Evolutionary conservation across 2,888 invertebrate species (phyloP), one percentile per base, ranked within the genome.

Genomic region (Carpatolechia fugitivella): DNA sequence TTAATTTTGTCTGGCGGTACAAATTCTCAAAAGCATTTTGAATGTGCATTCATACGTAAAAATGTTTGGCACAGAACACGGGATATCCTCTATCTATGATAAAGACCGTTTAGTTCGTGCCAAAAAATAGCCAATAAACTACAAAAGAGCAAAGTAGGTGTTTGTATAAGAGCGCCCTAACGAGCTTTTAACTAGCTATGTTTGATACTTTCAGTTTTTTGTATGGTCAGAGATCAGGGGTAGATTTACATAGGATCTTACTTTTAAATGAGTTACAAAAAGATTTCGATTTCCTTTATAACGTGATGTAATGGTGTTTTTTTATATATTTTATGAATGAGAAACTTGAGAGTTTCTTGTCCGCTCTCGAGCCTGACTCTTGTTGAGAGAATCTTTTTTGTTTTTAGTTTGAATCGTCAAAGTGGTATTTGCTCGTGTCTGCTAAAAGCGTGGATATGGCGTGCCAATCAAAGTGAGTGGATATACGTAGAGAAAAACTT

Each of bases 181-280:
- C 52, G 52, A 52, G 52, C 33, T 44, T 52, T 52, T 52, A 44
- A 52, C 44, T 52, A 44, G 31, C 44, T 44, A 20, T 50, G 20
- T 50, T 44, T 44, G 24, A 11, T 29, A 29, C 6, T 33, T 24
- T 4, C 24, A n/a, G 44, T 44, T 44, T 44, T 44, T 44, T 44
- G n/a, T 44, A 24, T 29, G 24, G 29, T 44, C 38, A 29, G 13
- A n/a, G n/a, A 24, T 13, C 44, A 44, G 29, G 13, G 29, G 29
- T 24, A 20, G n/a, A 44, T 44, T 44, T 44, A 44, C 44, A 44
- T 44, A 44, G 20, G 40, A 41, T 20, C 29, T 44, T 44, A n/a
- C 13, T n/a, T n/a, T 44, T 18, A 29, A 44, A 44, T 44, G 29
- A 20, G 20, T 44, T 24, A 5, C 13, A 10, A 10, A 41, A 29